phyloP scores from a whole-genome alignment of 1,140 invertebrate genomes.

The Leucophenga varia region DNA sequence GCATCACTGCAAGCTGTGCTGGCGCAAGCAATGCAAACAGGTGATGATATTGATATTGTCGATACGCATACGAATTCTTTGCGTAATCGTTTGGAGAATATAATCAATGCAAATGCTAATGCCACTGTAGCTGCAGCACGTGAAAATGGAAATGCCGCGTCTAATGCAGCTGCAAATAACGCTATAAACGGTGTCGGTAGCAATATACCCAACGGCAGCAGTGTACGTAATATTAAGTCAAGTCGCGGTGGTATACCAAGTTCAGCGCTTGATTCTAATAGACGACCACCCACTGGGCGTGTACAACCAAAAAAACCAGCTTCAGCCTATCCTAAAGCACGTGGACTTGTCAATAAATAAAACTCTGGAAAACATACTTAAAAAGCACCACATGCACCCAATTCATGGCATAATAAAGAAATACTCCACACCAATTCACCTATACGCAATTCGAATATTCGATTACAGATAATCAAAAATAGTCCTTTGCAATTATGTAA shows the following conservation, averaged over 20 bases:
- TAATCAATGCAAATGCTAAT: constrained; percentile 47
- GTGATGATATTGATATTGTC: constrained; percentile 68
- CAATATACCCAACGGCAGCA: constrained; percentile 1
- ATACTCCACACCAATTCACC: too few species aligned
- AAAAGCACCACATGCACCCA: too few species aligned
- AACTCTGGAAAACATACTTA: too few species aligned
- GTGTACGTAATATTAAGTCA: constrained; percentile 34
- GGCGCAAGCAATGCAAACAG: constrained; percentile 70
- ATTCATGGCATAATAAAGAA: too few species aligned
- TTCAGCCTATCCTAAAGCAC: constrained; percentile 53
- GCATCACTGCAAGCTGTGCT: constrained; percentile 73
- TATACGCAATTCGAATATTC: too few species aligned
- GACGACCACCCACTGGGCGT: constrained; percentile 43
- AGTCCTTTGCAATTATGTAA: too few species aligned
- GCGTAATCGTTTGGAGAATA: constrained; percentile 49
- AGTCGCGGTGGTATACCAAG: constrained; percentile 38
- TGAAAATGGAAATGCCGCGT: constrained; percentile 4
- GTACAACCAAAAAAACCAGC: constrained; percentile 44
- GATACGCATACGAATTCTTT: constrained; percentile 47
- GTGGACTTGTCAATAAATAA: constrained; percentile 55
- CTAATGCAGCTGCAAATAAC: background rate
- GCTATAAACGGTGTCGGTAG: background rate
- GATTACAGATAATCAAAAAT: too few species aligned
- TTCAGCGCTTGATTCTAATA: constrained; percentile 41
- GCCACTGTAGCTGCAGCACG: constrained; percentile 6